These are phyloP conservation scores for Takifugu bimaculatus DNA, from an alignment of 2,113 vertebrate species.

Conservation along the genomic window DNA sequence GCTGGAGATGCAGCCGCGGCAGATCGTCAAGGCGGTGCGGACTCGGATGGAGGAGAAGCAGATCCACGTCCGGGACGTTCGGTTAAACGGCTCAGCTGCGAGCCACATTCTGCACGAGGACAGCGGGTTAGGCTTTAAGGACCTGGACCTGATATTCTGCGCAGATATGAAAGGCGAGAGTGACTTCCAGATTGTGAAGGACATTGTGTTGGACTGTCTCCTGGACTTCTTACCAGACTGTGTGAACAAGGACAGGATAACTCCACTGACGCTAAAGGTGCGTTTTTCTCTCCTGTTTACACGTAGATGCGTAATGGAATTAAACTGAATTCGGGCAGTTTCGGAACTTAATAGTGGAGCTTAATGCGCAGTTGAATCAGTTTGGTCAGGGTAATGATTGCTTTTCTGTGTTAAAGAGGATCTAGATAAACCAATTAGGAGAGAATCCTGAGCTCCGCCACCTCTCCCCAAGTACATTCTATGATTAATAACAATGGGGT, in stretches of 20 bases:
- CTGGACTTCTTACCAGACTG: slow-evolving; percentile 97
- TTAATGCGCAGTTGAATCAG: slow-evolving; percentile 51
- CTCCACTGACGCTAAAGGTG: slow-evolving; percentile 95
- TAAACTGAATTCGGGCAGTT: slow-evolving; percentile 21
- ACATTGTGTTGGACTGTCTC: slow-evolving; percentile 96
- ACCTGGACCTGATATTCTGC: slow-evolving; percentile 97
- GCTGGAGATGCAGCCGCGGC: slow-evolving; percentile 90
- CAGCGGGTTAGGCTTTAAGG: slow-evolving; percentile 95
- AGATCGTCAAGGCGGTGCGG: slow-evolving; percentile 92
- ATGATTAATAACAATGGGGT: slow-evolving; percentile 27
- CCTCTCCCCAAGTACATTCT: slow-evolving; percentile 31
- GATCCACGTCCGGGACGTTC: slow-evolving; percentile 88
- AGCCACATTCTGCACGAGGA: slow-evolving; percentile 94
- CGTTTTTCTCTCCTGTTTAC: slow-evolving; percentile 13
- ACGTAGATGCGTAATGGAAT: slow-evolving; percentile 17
- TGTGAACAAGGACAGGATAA: slow-evolving; percentile 97
- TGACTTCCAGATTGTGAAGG: slow-evolving; percentile 95
- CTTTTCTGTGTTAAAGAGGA: slow-evolving; percentile 69
- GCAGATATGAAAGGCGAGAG: slow-evolving; percentile 90
- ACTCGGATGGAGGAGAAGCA: slow-evolving; percentile 87
- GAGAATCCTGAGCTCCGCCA: slow-evolving; percentile 58
- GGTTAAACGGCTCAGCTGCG: slow-evolving; percentile 94
- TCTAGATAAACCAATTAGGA: slow-evolving; percentile 71
- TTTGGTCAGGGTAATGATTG: slow-evolving; percentile 47
- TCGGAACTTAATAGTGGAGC: slow-evolving; percentile 12